These are phyloP conservation scores for Andricus quercusramuli DNA, from an alignment of 2,888 invertebrate genomes.

Conservation along the genomic window DNA sequence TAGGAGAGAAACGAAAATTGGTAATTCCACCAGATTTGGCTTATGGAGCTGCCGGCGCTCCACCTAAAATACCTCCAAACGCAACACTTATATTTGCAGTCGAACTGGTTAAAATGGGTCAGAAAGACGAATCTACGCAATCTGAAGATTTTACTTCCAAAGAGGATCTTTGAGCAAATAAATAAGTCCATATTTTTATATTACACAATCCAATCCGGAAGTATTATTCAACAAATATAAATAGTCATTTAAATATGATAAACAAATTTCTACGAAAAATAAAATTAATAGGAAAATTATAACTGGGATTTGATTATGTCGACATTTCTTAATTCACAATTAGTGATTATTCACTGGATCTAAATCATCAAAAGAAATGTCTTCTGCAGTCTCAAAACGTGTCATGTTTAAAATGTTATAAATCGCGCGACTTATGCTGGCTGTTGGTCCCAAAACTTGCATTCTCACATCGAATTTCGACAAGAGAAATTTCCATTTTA, in stretches of 20 bases:
- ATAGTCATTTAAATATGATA: not conserved
- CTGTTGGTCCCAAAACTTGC: constrained; percentile 72
- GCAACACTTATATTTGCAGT: constrained; percentile 90
- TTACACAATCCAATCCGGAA: not conserved
- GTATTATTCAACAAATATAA: constrained; percentile 1
- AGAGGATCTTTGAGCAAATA: constrained; percentile 44
- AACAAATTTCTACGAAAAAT: not conserved
- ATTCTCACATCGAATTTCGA: constrained; percentile 69
- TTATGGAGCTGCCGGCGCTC: constrained; percentile 90
- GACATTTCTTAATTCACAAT: not conserved
- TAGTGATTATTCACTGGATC: not conserved
- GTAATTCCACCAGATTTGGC: constrained; percentile 92
- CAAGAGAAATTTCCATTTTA: constrained; percentile 68
- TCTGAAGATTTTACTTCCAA: constrained; percentile 43
- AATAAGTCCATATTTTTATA: constrained; percentile 36
- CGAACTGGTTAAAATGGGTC: constrained; percentile 88
- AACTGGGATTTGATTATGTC: not conserved
- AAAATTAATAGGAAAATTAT: not conserved
- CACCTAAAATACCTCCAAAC: constrained; percentile 90
- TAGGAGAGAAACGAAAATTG: constrained; percentile 91
- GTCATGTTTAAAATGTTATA: constrained; percentile 72
- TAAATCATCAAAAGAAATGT: constrained; percentile 39
- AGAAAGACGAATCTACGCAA: constrained; percentile 80
- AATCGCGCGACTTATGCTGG: constrained; percentile 62
- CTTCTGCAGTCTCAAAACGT: constrained; percentile 49